Base-by-base conservation (phyloP, 1,140 invertebrate species). In the Doryteuthis pealeii region DNA sequence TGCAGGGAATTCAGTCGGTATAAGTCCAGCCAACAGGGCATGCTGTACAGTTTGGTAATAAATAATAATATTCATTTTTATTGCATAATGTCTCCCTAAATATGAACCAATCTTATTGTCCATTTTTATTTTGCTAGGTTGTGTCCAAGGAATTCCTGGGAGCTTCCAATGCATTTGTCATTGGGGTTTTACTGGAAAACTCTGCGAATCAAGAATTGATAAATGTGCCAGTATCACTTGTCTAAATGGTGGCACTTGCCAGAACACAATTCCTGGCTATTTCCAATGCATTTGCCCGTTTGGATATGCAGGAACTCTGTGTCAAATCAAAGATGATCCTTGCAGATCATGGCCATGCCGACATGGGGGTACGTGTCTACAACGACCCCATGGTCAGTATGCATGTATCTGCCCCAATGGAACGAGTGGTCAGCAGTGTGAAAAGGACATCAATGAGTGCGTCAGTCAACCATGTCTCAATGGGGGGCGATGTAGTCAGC, bases 361-460 rank as follows among this genome's bases (percentile, higher is more conserved):
- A n/a, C 82, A 84, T 58, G 80, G 79, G 26, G 82, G 74, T 26
- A 72, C 77, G n/a, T 83, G 82, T 72, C 45, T 68, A 54, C 94
- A 33, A 76, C 87, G 33, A 91, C 49, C 58, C 14, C 80, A 74
- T 28, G 76, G 79, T 31, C 78, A 71, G 10, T 81, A 79, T 74
- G 69, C 68, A 30, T 99, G 97, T 89, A 92, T 94, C 81, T 99
- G 97, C 89, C 89, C 92, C 74, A 88, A 92, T 75, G 96, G 97
- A 2, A 82, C 76, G 30, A 73, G 72, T 31, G 81, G 81, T 73
- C 73, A 22, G 49, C 70, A 74, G 0, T 82, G 81, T 79, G 76
- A 80, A 5, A 69, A 45, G 0, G 32, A 58, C n/a, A 58, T 76
- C 5, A 73, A 76, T 14, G 62, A 78, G 0, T 82, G 81, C 79